Percentiles rank a stretch among this genome's conserved stretches.
Evolutionary conservation across 2,113 vertebrate species (phyloP).

Genomic region (Alexandromys fortis): DNA sequence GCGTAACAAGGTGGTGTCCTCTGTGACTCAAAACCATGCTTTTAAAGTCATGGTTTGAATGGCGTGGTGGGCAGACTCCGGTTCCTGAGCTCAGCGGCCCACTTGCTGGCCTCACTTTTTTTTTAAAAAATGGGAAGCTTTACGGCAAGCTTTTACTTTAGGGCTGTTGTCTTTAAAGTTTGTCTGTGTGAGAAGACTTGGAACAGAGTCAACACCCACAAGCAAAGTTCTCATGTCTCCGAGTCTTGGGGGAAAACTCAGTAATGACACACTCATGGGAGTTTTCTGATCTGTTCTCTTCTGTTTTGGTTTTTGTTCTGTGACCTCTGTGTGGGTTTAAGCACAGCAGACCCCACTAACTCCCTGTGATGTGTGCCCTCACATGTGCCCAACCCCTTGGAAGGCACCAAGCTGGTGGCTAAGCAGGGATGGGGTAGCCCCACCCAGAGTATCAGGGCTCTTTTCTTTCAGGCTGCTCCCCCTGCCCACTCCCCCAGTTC

Average conservation of each 20-base stretch:
- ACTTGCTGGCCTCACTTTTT: background rate
- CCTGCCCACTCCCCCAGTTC: background rate
- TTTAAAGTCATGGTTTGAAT: background rate
- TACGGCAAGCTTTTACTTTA: background rate
- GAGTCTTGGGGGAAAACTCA: background rate
- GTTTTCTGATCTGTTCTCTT: background rate
- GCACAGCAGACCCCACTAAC: background rate
- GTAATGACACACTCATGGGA: background rate
- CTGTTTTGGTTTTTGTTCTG: slow-evolving; percentile 11
- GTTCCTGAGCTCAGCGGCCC: background rate
- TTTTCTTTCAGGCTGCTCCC: background rate
- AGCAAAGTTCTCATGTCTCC: background rate
- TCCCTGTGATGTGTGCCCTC: background rate
- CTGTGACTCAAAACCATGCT: background rate
- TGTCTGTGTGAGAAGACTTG: background rate
- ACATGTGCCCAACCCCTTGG: background rate
- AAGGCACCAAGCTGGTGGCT: background rate
- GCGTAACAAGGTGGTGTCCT: background rate
- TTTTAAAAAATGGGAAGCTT: background rate
- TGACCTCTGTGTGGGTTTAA: background rate
- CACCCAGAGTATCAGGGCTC: background rate
- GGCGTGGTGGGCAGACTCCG: background rate
- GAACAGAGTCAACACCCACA: background rate
- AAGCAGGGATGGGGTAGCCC: background rate
- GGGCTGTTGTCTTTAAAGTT: background rate